phyloP scores from a whole-genome alignment of 2,797 vertebrate species.

The Pseudochaenichthys georgianus region DNA sequence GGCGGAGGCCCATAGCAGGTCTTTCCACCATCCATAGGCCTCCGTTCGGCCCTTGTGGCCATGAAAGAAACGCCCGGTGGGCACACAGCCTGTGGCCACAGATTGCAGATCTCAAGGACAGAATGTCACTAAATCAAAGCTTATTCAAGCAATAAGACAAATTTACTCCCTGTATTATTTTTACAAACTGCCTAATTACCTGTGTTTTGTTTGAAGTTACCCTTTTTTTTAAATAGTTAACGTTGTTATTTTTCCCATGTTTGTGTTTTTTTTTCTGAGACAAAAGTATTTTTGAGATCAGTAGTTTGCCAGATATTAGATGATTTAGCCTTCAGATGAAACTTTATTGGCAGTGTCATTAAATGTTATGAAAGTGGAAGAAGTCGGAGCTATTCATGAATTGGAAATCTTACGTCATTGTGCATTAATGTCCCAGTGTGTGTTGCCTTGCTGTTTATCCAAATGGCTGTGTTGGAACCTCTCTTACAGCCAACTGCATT shows the following conservation, averaged over 20 bases:
- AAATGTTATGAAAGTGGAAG: slow-evolving; percentile 38
- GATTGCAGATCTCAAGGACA: slow-evolving; percentile 47
- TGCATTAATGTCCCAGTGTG: slow-evolving; percentile 2
- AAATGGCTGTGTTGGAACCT: neutral
- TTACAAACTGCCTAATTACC: slow-evolving; percentile 44
- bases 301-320: slow-evolving; percentile 44
- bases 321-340: slow-evolving; percentile 36
- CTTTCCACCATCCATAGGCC: slow-evolving; percentile 39
- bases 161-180: slow-evolving; percentile 58
- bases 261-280: slow-evolving; percentile 31
- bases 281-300: slow-evolving; percentile 26
- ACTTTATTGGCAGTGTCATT: slow-evolving; percentile 30
- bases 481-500: neutral
- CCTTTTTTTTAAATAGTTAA: slow-evolving; percentile 61
- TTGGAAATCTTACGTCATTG: slow-evolving; percentile 13
- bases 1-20: slow-evolving; percentile 43
- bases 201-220: slow-evolving; percentile 41
- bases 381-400: slow-evolving; percentile 5
- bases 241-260: slow-evolving; percentile 36
- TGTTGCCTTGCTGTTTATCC: slow-evolving; percentile 26
- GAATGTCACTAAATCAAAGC: slow-evolving; percentile 61
- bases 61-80: slow-evolving; percentile 50
- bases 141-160: slow-evolving; percentile 83
- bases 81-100: slow-evolving; percentile 68
- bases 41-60: slow-evolving; percentile 40